A percentile compares a stretch with the other conserved stretches of the same genome.
Evolutionary conservation across 2,113 vertebrate species (phyloP).

Genomic region (Onychorhynchus coronatus): DNA sequence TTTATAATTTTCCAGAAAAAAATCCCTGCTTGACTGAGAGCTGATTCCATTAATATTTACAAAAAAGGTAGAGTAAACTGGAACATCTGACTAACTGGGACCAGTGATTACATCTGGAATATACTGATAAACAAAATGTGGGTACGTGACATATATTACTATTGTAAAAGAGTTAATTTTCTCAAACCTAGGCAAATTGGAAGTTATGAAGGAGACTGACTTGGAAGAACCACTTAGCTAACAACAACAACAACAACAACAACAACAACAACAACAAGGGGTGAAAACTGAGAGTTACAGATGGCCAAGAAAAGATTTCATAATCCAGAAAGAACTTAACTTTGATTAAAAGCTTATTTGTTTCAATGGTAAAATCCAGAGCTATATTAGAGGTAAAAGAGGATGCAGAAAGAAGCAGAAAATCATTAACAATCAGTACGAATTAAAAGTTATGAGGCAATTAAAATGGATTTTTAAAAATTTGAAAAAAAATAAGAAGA

Average conservation of each 20-base stretch:
- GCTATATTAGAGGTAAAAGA: background rate
- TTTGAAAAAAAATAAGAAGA: background rate
- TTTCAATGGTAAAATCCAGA: background rate
- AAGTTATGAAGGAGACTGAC: background rate
- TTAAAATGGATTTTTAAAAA: background rate
- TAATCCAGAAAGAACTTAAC: background rate
- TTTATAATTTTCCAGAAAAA: background rate
- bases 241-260: background rate
- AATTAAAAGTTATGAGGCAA: background rate
- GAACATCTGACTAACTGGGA: background rate
- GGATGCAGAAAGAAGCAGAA: background rate
- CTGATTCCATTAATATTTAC: background rate
- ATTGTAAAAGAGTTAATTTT: background rate
- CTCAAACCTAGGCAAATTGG: background rate
- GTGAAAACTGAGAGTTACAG: background rate
- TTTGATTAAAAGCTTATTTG: background rate
- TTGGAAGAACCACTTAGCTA: background rate
- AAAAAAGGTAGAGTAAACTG: background rate
- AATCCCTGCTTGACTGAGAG: background rate
- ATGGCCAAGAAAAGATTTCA: background rate
- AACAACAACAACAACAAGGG: background rate
- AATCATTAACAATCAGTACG: background rate
- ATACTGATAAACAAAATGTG: background rate
- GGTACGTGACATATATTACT: background rate
- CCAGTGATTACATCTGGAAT: background rate